These are phyloP conservation scores for Dioctria rufipes DNA, from an alignment of 2,888 invertebrate species.

Conservation along the genomic window DNA sequence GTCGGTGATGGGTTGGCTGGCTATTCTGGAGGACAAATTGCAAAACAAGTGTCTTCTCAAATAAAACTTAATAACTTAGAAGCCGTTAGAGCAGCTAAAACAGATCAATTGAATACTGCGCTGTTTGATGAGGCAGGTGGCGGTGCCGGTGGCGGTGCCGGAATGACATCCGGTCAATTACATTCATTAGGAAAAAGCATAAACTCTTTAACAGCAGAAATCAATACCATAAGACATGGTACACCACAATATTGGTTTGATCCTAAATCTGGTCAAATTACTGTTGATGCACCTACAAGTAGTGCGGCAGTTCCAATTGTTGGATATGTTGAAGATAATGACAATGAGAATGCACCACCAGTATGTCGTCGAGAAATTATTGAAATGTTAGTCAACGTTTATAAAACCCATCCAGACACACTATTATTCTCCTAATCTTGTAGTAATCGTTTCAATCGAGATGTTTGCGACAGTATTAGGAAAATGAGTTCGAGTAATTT, in stretches of 20 bases:
- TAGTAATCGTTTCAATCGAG: too few species aligned
- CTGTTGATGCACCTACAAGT: neutral
- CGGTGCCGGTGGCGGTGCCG: neutral
- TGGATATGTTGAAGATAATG: slow-evolving; percentile 8
- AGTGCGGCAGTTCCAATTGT: neutral
- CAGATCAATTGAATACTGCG: neutral
- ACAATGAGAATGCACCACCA: neutral
- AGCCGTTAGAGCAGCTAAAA: slow-evolving; percentile 20
- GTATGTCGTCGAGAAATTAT: too few species aligned
- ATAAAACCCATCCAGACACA: too few species aligned
- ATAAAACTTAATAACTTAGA: slow-evolving; percentile 1
- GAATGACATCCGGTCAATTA: neutral
- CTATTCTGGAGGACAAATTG: neutral
- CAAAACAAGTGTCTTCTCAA: neutral
- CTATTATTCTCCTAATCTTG: too few species aligned
- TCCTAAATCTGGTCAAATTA: neutral
- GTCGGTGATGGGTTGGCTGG: slow-evolving; percentile 16
- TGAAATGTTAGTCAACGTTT: too few species aligned
- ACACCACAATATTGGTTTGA: slow-evolving; percentile 11
- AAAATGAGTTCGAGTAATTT: too few species aligned
- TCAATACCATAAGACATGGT: neutral
- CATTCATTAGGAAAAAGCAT: neutral
- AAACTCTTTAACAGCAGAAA: neutral
- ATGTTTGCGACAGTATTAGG: too few species aligned
- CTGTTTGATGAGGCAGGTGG: neutral